Conservation (phyloP, 2,113 vertebrate genomes). For the Anser cygnoides region DNA sequence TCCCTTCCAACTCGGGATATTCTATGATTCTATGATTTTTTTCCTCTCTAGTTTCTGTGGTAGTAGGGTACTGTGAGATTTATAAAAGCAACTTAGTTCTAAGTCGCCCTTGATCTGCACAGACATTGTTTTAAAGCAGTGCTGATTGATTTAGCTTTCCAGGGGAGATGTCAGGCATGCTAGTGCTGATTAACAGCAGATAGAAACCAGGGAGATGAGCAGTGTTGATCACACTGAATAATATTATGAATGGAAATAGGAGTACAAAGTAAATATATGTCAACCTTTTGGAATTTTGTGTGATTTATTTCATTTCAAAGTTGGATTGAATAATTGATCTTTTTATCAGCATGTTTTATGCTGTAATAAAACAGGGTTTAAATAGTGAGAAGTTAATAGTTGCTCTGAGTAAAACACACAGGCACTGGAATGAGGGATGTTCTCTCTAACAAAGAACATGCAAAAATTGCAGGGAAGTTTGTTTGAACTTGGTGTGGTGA, state of each 20-base stretch:
- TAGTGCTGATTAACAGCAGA: not conserved
- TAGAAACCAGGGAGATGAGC: slow-evolving; percentile 24
- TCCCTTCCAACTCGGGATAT: too few relatives aligned
- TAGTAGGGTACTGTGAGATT: not conserved
- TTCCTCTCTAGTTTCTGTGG: not conserved
- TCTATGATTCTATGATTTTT: not conserved
- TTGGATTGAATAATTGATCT: slow-evolving; percentile 17
- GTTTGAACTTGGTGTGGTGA: not conserved
- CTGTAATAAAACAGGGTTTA: slow-evolving; percentile 8
- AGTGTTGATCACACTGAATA: not conserved
- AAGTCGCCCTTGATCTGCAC: not conserved
- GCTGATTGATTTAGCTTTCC: slow-evolving; percentile 13
- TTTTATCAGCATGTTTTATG: not conserved
- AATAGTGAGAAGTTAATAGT: slow-evolving; percentile 1
- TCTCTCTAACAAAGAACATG: not conserved
- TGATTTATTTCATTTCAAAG: not conserved
- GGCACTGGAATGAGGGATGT: not conserved
- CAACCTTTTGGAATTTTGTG: slow-evolving; percentile 38
- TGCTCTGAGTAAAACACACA: slow-evolving; percentile 7
- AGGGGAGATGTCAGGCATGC: not conserved
- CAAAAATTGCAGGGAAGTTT: slow-evolving; percentile 2
- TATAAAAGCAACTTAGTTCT: not conserved
- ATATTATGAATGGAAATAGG: slow-evolving; percentile 1
- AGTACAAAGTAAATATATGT: slow-evolving; percentile 20
- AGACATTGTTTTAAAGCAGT: not conserved